Percentiles rank a stretch among this genome's conserved stretches.
Evolutionary conservation across 2,113 vertebrate genomes (phyloP).

Genomic region (zebrafish (Danio rerio)): GRCz12tu NC_133178.1:23588001-23588500

Average conservation of each 20-base stretch:
- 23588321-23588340: too few species aligned
- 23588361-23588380: too few species aligned
- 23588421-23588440: too few species aligned
- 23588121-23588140: conserved; percentile 17
- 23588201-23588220: neutral
- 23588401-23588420: too few species aligned
- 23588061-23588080: neutral
- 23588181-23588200: conserved; percentile 12
- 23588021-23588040: neutral
- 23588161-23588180: conserved; percentile 4
- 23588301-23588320: too few species aligned
- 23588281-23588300: too few species aligned
- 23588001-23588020: neutral
- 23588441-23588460: too few species aligned
- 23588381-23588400: too few species aligned
- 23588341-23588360: too few species aligned
- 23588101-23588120: neutral
- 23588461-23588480: too few species aligned
- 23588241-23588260: neutral
- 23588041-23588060: neutral
- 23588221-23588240: conserved; percentile 11
- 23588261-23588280: neutral
- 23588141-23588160: neutral
- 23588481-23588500: too few species aligned
- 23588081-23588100: neutral